Evolutionary conservation across 1,140 invertebrate species (phyloP).

Genomic region (Leptinotarsa texana): DNA sequence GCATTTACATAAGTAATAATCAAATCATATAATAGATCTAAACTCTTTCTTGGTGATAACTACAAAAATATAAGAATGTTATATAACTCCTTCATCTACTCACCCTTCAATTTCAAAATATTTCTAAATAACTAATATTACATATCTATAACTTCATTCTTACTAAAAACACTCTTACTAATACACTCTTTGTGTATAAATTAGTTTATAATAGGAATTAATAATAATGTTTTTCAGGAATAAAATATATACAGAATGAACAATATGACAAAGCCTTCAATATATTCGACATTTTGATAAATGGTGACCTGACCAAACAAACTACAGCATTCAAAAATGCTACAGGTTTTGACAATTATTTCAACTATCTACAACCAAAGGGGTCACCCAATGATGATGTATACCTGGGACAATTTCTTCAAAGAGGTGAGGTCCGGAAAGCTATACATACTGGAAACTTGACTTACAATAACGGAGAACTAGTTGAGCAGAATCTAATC

Average conservation of each 20-base stretch:
- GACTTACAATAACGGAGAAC: constrained; percentile 58
- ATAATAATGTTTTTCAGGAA: constrained; percentile 43
- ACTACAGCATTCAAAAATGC: constrained; percentile 67
- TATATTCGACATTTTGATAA: constrained; percentile 70
- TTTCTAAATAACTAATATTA: too few species aligned
- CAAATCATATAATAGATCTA: too few species aligned
- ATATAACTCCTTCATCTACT: too few species aligned
- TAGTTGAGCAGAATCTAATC: constrained; percentile 67
- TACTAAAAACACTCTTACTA: too few species aligned
- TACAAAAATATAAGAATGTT: too few species aligned
- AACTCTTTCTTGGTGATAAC: too few species aligned
- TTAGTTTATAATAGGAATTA: too few species aligned
- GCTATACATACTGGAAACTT: constrained; percentile 59
- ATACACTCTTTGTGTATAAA: too few species aligned
- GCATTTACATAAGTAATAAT: too few species aligned
- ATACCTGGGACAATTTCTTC: constrained; percentile 62
- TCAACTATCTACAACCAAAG: constrained; percentile 67
- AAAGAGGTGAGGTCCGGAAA: constrained; percentile 60
- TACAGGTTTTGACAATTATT: constrained; percentile 70
- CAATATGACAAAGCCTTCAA: constrained; percentile 66
- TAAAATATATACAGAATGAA: constrained; percentile 62
- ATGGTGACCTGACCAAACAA: constrained; percentile 61
- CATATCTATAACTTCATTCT: too few species aligned
- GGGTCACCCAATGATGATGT: constrained; percentile 47
- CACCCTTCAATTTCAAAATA: too few species aligned